These are phyloP conservation scores for Alaudala cheleensis DNA, from an alignment of 2,113 vertebrate genomes.

Conservation along the genomic window DNA sequence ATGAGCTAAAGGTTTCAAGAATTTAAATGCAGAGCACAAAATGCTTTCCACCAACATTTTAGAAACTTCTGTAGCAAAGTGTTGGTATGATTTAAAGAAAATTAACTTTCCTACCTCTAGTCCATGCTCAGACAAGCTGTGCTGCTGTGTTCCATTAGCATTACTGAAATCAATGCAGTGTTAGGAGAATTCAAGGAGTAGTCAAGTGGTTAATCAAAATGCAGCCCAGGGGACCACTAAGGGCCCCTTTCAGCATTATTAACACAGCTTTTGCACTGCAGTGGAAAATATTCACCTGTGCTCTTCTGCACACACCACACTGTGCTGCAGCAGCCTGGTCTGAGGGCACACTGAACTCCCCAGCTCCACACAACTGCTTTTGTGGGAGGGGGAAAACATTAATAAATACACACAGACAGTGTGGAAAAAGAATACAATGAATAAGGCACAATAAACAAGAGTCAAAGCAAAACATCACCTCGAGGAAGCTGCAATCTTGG, in stretches of 20 bases:
- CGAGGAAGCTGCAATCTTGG: neutral
- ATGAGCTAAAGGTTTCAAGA: neutral
- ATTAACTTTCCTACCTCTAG: slow-evolving; percentile 25
- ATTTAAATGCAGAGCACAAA: slow-evolving; percentile 34
- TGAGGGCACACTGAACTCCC: neutral
- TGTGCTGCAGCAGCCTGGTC: neutral
- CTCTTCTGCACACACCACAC: neutral
- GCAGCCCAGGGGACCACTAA: slow-evolving; percentile 33
- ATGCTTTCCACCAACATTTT: slow-evolving; percentile 6
- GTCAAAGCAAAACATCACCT: neutral
- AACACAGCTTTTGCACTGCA: neutral
- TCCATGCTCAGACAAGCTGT: slow-evolving; percentile 33
- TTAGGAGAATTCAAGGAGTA: slow-evolving; percentile 42
- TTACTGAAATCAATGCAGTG: slow-evolving; percentile 41
- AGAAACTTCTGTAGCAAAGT: slow-evolving; percentile 7
- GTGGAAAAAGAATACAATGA: neutral
- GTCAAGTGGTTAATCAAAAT: slow-evolving; percentile 52
- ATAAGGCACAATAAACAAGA: neutral
- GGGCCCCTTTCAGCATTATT: slow-evolving; percentile 20
- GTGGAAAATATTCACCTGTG: neutral
- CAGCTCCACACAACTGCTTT: neutral
- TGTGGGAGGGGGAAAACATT: neutral
- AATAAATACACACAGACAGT: too few relatives aligned
- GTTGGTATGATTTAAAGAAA: slow-evolving; percentile 26
- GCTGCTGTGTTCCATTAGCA: slow-evolving; percentile 34